phyloP scores from a whole-genome alignment of 2,797 vertebrate genomes.

The Hafferia zeledoni region DNA sequence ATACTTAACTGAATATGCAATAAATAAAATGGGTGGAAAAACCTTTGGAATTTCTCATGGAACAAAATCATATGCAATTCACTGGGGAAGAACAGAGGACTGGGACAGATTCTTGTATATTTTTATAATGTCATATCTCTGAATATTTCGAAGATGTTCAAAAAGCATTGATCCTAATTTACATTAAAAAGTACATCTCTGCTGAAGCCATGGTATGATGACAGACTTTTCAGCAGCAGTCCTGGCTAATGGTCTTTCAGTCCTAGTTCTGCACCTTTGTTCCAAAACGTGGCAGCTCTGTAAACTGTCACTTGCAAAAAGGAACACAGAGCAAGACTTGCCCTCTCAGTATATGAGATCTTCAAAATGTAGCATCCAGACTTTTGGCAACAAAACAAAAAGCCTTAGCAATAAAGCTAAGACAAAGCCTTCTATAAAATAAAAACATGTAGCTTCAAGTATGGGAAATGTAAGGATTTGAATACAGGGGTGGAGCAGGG shows the following conservation, averaged over 20 bases:
- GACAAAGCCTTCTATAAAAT: neutral
- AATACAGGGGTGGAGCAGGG: neutral
- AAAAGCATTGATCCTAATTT: neutral
- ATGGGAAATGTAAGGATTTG: neutral
- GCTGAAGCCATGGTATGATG: neutral
- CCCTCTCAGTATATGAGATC: neutral
- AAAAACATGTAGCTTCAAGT: neutral
- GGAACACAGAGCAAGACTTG: neutral
- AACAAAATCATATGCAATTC: conserved; percentile 11
- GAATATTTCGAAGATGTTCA: conserved; percentile 1
- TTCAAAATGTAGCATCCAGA: neutral
- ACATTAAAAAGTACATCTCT: neutral
- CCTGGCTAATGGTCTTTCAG: neutral
- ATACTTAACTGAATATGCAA: neutral
- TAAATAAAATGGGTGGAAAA: neutral
- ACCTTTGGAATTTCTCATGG: neutral
- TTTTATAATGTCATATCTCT: conserved; percentile 11
- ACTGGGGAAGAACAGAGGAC: neutral
- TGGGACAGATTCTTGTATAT: neutral
- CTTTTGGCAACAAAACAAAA: neutral
- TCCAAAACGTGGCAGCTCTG: neutral
- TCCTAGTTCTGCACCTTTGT: neutral
- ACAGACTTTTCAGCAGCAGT: neutral
- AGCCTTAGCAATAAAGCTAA: neutral
- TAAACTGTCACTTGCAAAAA: neutral